These are phyloP conservation scores for Eupelmus urozonus DNA, from an alignment of 2,888 invertebrate genomes.

Conservation along the genomic window DNA sequence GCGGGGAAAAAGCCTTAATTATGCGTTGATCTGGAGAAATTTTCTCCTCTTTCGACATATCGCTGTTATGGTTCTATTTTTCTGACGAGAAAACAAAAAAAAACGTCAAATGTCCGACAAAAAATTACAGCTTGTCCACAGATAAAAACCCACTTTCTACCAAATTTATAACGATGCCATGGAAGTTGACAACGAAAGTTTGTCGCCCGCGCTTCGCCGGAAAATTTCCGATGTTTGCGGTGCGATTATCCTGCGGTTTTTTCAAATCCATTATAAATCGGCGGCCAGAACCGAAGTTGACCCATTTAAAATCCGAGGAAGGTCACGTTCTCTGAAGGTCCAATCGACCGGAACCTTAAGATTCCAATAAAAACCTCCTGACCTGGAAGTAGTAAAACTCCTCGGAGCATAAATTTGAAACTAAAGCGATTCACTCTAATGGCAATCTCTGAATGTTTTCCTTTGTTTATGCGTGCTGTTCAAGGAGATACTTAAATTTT, in stretches of 20 bases:
- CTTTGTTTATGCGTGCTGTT: conserved; percentile 23
- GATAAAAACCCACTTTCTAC: conserved; percentile 36
- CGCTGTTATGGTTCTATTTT: conserved; percentile 24
- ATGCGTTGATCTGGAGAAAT: conserved; percentile 22
- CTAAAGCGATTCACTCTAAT: conserved; percentile 39
- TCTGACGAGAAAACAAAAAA: not conserved
- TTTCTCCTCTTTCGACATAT: conserved; percentile 30
- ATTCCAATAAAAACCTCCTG: conserved; percentile 49
- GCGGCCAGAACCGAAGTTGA: conserved; percentile 9
- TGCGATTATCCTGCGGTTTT: conserved; percentile 16
- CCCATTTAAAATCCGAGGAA: conserved; percentile 51
- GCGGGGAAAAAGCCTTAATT: conserved; percentile 9
- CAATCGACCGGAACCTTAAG: conserved; percentile 53
- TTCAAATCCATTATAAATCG: conserved; percentile 16
- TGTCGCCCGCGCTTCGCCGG: not conserved
- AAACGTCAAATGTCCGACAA: not conserved
- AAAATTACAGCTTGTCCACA: not conserved
- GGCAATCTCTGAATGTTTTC: no score
- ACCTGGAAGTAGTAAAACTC: conserved; percentile 52
- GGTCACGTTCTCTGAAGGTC: conserved; percentile 48
- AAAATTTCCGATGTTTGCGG: conserved; percentile 1
- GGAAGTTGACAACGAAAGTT: conserved; percentile 33
- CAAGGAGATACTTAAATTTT: conserved; percentile 9
- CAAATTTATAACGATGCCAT: conserved; percentile 18
- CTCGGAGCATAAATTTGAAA: conserved; percentile 50